A percentile compares a stretch with the other conserved stretches of the same genome.
phyloP scores from a whole-genome alignment of 2,888 invertebrate genomes.

The Trichacis sp. region DNA sequence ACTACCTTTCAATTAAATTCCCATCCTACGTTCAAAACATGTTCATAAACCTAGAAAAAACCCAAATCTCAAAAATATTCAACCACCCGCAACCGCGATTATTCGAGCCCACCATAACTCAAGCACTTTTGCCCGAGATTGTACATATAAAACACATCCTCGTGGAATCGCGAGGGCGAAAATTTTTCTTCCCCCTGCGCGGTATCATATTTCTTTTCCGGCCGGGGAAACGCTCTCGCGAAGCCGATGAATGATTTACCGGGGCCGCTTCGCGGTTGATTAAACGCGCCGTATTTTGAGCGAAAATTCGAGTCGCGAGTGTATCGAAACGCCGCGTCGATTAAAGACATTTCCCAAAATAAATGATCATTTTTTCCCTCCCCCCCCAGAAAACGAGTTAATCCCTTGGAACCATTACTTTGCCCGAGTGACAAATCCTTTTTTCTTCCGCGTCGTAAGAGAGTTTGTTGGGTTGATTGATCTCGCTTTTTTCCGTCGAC shows the following conservation, averaged over 20 bases:
- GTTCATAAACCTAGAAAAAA: too few species aligned
- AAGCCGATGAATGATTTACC: constrained; percentile 22
- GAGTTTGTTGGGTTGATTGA: background rate
- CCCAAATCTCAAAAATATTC: too few species aligned
- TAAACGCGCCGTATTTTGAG: background rate
- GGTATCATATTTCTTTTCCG: background rate
- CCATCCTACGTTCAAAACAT: too few species aligned
- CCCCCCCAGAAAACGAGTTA: background rate
- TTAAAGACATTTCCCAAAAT: too few species aligned
- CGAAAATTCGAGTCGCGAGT: constrained; percentile 3
- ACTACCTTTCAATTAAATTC: too few species aligned
- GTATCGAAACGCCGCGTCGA: background rate
- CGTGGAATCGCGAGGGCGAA: background rate
- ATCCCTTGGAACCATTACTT: background rate
- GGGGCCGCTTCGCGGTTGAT: constrained; percentile 6
- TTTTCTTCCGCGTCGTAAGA: background rate
- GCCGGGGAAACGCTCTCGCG: constrained; percentile 3
- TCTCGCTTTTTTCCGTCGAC: background rate
- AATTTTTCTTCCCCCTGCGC: background rate
- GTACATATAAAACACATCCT: background rate
- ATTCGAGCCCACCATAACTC: too few species aligned
- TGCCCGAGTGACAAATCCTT: background rate
- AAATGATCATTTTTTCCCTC: background rate
- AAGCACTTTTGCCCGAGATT: too few species aligned
- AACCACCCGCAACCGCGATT: too few species aligned